phyloP scores from a whole-genome alignment of 2,797 vertebrate species.

The Danio albolineatus region DNA sequence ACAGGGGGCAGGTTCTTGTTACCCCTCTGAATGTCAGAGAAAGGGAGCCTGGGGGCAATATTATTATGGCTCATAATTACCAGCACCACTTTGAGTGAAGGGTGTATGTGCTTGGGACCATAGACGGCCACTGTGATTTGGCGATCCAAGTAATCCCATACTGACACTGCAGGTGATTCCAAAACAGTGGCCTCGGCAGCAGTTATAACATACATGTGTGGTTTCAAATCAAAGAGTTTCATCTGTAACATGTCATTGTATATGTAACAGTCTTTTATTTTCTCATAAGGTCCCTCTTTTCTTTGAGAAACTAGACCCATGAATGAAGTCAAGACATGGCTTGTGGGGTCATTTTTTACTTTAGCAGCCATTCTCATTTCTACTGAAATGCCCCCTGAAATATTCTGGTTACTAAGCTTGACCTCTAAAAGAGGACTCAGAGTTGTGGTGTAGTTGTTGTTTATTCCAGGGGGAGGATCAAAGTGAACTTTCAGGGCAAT shows the following conservation, averaged over 20 bases:
- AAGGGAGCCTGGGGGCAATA: constrained; percentile 86
- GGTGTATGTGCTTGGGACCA: constrained; percentile 94
- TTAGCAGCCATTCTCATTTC: constrained; percentile 90
- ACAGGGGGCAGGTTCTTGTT: constrained; percentile 87
- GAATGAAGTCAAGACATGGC: constrained; percentile 91
- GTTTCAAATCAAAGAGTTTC: constrained; percentile 84
- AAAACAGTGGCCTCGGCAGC: constrained; percentile 82
- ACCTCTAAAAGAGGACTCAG: constrained; percentile 92
- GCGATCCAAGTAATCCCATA: constrained; percentile 92
- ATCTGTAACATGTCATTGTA: constrained; percentile 89
- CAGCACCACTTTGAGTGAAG: constrained; percentile 88
- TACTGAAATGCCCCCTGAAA: constrained; percentile 83
- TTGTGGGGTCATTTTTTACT: constrained; percentile 88
- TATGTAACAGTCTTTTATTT: constrained; percentile 82
- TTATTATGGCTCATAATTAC: constrained; percentile 89
- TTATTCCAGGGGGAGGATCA: constrained; percentile 88
- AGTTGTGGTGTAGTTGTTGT: constrained; percentile 87
- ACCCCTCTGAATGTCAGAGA: constrained; percentile 84
- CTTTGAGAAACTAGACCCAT: constrained; percentile 83
- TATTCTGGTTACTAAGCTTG: constrained; percentile 87
- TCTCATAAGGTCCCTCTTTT: constrained; percentile 90
- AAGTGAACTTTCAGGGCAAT: constrained; percentile 88
- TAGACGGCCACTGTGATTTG: constrained; percentile 88
- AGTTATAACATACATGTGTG: constrained; percentile 87
- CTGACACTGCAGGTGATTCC: constrained; percentile 82